Evolutionary conservation across 2,888 invertebrate genomes (phyloP).

Genomic region (Chironomus tentans): DNA sequence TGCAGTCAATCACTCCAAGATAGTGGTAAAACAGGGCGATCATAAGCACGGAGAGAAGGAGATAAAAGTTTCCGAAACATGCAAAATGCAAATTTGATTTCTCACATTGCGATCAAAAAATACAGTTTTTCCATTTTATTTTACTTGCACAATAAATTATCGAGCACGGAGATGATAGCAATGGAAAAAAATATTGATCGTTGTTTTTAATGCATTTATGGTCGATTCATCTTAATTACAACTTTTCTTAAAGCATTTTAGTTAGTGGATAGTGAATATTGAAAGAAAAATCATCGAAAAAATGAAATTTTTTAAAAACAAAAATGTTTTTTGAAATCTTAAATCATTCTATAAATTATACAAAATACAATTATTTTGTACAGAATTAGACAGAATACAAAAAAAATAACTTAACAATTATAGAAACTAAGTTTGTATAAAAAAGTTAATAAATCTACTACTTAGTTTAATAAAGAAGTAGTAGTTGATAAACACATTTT

Average conservation of each 20-base stretch:
- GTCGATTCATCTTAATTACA: constrained; percentile 1
- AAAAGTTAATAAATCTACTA: background rate
- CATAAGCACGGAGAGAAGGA: background rate
- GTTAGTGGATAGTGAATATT: background rate
- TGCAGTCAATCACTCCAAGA: background rate
- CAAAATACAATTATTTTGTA: no score
- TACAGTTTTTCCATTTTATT: background rate
- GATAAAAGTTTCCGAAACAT: background rate
- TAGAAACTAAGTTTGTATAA: background rate
- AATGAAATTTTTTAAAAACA: no score
- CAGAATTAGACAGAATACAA: no score
- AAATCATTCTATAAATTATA: no score
- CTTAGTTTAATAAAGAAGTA: background rate
- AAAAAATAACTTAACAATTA: background rate
- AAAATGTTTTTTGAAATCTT: no score
- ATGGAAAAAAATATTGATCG: constrained; percentile 4
- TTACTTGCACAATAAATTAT: constrained; percentile 2
- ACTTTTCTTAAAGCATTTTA: background rate
- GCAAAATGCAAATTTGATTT: constrained; percentile 18
- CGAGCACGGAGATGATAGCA: background rate
- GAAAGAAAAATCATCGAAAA: background rate
- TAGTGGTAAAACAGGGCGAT: background rate
- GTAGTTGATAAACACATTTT: background rate
- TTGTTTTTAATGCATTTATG: background rate
- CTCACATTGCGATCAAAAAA: constrained; percentile 2